Conservation (phyloP, 2,888 invertebrate genomes). For the Dorcus parallelipipedus region DNA sequence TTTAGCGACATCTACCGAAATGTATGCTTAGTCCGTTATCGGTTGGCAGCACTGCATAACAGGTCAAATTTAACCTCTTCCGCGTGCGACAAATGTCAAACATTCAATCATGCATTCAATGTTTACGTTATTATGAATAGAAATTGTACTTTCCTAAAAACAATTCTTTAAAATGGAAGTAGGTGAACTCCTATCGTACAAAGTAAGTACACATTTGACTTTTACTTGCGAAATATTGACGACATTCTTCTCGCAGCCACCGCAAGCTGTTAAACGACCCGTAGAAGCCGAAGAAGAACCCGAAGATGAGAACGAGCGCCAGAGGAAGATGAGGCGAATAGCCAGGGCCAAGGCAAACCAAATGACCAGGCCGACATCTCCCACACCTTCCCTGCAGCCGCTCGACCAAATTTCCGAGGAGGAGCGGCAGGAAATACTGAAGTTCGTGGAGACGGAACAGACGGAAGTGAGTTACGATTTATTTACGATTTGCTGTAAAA, state of each 20-base stretch:
- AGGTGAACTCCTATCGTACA: conserved; percentile 49
- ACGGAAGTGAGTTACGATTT: conserved; percentile 57
- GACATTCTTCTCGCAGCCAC: conserved; percentile 59
- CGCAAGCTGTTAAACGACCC: conserved; percentile 77
- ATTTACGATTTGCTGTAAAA: not conserved
- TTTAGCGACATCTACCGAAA: too few species aligned
- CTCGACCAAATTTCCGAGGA: conserved; percentile 61
- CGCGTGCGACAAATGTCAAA: too few species aligned
- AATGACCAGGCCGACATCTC: conserved; percentile 49
- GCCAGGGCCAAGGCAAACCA: conserved; percentile 54
- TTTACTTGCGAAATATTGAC: not conserved
- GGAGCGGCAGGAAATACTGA: conserved; percentile 75
- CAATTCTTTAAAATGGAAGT: conserved; percentile 43
- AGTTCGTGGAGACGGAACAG: conserved; percentile 80
- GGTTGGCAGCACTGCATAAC: too few species aligned
- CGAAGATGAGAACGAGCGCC: conserved; percentile 61
- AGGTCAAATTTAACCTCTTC: too few species aligned
- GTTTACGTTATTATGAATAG: too few species aligned
- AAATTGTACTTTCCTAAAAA: too few species aligned
- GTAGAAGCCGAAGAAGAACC: conserved; percentile 50
- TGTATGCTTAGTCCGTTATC: too few species aligned
- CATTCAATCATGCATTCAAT: too few species aligned
- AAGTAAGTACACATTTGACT: conserved; percentile 31
- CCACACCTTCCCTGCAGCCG: conserved; percentile 49
- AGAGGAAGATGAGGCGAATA: conserved; percentile 60